These are phyloP conservation scores for Gymnobelideus leadbeateri DNA, from an alignment of 2,113 vertebrate species.

Conservation along the genomic window DNA sequence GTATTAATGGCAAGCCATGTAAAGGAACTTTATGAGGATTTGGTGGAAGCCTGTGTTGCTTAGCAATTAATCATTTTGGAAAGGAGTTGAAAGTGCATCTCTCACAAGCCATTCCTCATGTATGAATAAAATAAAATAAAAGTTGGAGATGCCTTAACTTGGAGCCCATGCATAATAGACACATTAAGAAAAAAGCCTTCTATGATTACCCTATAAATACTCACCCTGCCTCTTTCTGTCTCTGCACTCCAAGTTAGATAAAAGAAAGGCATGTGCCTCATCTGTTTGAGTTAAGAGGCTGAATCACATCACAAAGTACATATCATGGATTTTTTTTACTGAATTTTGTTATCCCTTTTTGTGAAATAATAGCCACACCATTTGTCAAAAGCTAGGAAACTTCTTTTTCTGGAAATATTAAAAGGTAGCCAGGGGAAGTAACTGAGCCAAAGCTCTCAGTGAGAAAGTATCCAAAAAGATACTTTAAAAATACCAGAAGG, in stretches of 20 bases:
- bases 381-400: slow-evolving; percentile 35
- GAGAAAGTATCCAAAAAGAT: slow-evolving; percentile 60
- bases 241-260: slow-evolving; percentile 11
- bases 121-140: slow-evolving; percentile 49
- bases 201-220: slow-evolving; percentile 36
- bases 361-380: slow-evolving; percentile 46
- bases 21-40: slow-evolving; percentile 62
- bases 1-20: slow-evolving; percentile 44
- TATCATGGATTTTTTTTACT: slow-evolving; percentile 40
- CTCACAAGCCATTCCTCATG: slow-evolving; percentile 27
- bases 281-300: slow-evolving; percentile 19
- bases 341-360: slow-evolving; percentile 18
- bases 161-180: background rate
- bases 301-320: background rate
- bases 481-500: slow-evolving; percentile 52
- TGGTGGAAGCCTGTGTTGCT: slow-evolving; percentile 60
- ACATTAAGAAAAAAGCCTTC: slow-evolving; percentile 14
- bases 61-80: slow-evolving; percentile 73
- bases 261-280: slow-evolving; percentile 14
- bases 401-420: slow-evolving; percentile 54
- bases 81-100: slow-evolving; percentile 47
- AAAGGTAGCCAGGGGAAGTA: slow-evolving; percentile 46
- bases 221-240: background rate
- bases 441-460: slow-evolving; percentile 60
- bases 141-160: slow-evolving; percentile 44